phyloP scores from a whole-genome alignment of 1,140 invertebrate genomes.

The Neelides sp. region DNA sequence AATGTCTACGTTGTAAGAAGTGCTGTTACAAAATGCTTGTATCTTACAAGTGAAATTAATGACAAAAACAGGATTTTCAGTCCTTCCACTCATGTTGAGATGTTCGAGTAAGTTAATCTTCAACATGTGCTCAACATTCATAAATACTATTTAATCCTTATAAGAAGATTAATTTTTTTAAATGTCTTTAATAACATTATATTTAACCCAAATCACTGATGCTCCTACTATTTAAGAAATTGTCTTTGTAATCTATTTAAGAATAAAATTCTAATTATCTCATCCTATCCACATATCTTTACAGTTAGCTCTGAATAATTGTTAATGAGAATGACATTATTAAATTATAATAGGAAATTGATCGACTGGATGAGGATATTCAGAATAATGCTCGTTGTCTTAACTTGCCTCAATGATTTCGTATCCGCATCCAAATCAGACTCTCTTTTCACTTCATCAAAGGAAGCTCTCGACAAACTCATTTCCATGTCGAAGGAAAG shows the following conservation, averaged over 20 bases:
- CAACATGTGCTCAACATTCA: background rate
- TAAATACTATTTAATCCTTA: background rate
- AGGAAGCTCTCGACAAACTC: conserved; percentile 23
- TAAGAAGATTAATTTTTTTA: background rate
- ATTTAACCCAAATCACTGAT: background rate
- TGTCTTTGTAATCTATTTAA: background rate
- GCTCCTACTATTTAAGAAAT: background rate
- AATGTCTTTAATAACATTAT: background rate
- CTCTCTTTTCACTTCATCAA: conserved; percentile 22
- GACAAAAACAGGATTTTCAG: conserved; percentile 20
- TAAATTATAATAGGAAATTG: conserved; percentile 19
- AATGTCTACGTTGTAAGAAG: conserved; percentile 16
- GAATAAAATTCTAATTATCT: background rate
- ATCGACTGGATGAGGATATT: conserved; percentile 28
- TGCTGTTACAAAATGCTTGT: conserved; percentile 24
- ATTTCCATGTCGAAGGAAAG: conserved; percentile 25
- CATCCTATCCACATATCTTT: background rate
- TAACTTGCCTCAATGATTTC: conserved; percentile 22
- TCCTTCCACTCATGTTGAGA: conserved; percentile 13
- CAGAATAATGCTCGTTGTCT: conserved; percentile 19
- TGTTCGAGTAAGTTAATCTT: conserved; percentile 22
- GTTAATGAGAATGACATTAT: background rate
- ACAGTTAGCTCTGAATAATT: background rate
- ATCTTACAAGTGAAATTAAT: conserved; percentile 24
- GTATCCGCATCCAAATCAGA: conserved; percentile 13